Percentiles rank a stretch among this genome's conserved stretches.
phyloP scores from a whole-genome alignment of 1,140 invertebrate genomes.

The Chelonus insularis region DNA sequence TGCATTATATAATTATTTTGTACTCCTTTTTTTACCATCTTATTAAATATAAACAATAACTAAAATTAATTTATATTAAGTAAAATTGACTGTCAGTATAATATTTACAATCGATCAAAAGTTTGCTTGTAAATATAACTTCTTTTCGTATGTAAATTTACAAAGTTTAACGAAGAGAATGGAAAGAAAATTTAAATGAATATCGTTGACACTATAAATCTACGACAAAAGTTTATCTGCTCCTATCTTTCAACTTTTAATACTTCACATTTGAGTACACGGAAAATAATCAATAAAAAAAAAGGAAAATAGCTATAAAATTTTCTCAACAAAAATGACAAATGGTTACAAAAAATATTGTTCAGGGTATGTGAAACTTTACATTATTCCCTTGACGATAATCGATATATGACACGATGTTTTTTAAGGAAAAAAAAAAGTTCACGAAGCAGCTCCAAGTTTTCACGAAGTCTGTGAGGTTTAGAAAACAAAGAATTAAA shows the following conservation, averaged over 20 bases:
- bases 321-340: background rate
- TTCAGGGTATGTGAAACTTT: background rate
- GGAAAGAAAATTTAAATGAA: too few species aligned
- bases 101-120: too few species aligned
- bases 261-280: too few species aligned
- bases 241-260: too few species aligned
- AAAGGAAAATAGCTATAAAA: background rate
- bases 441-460: constrained; percentile 9
- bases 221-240: background rate
- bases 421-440: background rate
- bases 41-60: too few species aligned
- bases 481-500: constrained; percentile 14
- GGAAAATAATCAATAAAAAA: background rate
- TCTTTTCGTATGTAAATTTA: too few species aligned
- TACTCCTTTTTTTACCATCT: too few species aligned
- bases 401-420: background rate
- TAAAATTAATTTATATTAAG: too few species aligned
- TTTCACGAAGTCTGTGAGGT: background rate
- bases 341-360: background rate
- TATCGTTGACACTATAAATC: background rate
- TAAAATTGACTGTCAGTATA: too few species aligned
- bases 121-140: too few species aligned
- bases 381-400: background rate
- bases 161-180: background rate
- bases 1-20: background rate